phyloP scores from a whole-genome alignment of 2,797 vertebrate genomes.

The Morus bassanus region DNA sequence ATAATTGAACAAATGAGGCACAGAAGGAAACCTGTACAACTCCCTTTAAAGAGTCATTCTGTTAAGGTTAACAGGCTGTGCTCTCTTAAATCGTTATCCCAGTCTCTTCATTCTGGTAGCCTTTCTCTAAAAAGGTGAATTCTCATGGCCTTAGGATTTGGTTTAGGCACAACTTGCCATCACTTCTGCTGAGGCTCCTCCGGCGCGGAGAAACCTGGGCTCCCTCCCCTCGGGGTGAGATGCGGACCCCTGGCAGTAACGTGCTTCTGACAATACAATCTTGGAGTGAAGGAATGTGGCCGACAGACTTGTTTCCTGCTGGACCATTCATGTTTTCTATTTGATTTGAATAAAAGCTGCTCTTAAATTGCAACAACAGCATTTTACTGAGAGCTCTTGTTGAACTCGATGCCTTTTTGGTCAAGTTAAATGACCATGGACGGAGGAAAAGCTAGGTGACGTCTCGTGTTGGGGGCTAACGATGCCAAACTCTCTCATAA shows the following conservation, averaged over 20 bases:
- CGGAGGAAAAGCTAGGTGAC: not conserved
- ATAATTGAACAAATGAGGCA: not conserved
- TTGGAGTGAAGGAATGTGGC: not conserved
- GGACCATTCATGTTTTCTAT: not conserved
- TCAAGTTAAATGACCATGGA: not conserved
- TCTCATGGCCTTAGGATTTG: not conserved
- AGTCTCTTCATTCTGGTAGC: not conserved
- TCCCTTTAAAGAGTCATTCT: not conserved
- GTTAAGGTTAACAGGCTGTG: not conserved
- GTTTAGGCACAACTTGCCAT: not conserved
- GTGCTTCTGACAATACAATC: not conserved
- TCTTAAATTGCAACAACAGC: not conserved
- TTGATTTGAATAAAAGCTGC: not conserved
- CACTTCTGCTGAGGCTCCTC: not conserved
- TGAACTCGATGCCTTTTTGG: not conserved
- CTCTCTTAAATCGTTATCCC: not conserved
- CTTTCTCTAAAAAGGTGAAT: not conserved
- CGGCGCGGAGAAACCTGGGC: too few species aligned
- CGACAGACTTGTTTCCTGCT: not conserved
- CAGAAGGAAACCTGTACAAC: not conserved
- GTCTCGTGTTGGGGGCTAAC: fast-evolving
- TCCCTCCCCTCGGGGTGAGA: not conserved
- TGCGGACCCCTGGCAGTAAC: too few species aligned
- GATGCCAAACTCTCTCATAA: not conserved
- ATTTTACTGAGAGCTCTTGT: not conserved